Evolutionary conservation across 2,113 vertebrate species (phyloP).

Genomic region (Cettia cetti): DNA sequence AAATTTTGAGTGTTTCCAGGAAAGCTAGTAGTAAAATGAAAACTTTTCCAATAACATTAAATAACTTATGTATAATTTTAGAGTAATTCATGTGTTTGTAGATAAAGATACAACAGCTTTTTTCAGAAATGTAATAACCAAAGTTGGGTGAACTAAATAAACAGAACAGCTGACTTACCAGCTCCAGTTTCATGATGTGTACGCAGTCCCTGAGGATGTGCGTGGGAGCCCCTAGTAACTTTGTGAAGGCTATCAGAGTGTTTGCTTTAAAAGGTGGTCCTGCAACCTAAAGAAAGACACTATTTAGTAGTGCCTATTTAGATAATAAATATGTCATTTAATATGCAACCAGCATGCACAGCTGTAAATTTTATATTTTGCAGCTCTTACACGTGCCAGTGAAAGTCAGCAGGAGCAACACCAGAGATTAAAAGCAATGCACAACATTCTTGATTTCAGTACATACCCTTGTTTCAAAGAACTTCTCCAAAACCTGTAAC

Average conservation of each 20-base stretch:
- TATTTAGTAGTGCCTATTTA: conserved; percentile 7
- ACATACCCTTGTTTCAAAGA: conserved; percentile 95
- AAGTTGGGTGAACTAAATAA: neutral
- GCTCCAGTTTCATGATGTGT: conserved; percentile 98
- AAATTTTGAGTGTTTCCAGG: neutral
- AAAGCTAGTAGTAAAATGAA: neutral
- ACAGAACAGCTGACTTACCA: conserved; percentile 74
- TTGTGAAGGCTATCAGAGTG: conserved; percentile 98
- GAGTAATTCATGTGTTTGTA: neutral
- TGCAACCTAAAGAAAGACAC: conserved; percentile 82
- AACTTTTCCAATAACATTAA: neutral
- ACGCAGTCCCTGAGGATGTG: conserved; percentile 98
- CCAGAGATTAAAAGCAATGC: neutral
- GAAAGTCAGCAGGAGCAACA: neutral
- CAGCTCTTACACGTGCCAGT: neutral
- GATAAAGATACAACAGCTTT: neutral
- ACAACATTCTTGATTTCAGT: neutral
- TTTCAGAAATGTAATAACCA: neutral
- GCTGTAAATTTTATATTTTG: neutral
- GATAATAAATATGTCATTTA: neutral
- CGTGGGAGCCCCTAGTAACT: conserved; percentile 92
- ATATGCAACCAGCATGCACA: neutral
- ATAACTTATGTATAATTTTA: neutral
- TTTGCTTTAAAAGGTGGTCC: conserved; percentile 99
- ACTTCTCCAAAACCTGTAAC: conserved; percentile 95